Conservation (phyloP, 2,113 vertebrate genomes). For the Misgurnus anguillicaudatus region DNA sequence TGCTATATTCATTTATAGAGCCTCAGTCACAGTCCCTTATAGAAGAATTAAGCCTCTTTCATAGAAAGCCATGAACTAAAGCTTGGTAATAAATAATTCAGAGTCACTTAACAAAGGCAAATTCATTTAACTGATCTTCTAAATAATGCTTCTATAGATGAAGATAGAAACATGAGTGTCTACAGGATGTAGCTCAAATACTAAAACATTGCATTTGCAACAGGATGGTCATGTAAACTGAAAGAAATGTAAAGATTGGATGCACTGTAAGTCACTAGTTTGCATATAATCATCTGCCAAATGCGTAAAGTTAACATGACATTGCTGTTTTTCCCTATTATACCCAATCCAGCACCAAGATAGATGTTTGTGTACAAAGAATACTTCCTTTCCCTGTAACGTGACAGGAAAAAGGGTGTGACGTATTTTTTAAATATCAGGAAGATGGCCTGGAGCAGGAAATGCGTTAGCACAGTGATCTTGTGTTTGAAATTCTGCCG, state of each 20-base stretch:
- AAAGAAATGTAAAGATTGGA: no score
- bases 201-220: no score
- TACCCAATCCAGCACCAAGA: not conserved
- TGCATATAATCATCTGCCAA: no score
- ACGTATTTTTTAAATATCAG: constrained; percentile 18
- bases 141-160: not conserved
- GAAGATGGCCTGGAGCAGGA: constrained; percentile 13
- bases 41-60: constrained; percentile 16
- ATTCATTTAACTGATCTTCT: not conserved
- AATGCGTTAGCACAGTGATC: constrained; percentile 4
- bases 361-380: not conserved
- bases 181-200: no score
- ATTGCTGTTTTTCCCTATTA: not conserved
- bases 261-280: no score
- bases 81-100: not conserved
- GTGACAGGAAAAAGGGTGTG: not conserved
- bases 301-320: not conserved
- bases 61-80: not conserved
- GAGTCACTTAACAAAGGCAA: not conserved
- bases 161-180: no score
- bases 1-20: not conserved
- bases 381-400: not conserved
- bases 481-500: constrained; percentile 30
- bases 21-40: not conserved
- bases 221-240: no score